Evolutionary conservation across 2,797 vertebrate species (phyloP).

Genomic region (Threskiornis aethiopicus): DNA sequence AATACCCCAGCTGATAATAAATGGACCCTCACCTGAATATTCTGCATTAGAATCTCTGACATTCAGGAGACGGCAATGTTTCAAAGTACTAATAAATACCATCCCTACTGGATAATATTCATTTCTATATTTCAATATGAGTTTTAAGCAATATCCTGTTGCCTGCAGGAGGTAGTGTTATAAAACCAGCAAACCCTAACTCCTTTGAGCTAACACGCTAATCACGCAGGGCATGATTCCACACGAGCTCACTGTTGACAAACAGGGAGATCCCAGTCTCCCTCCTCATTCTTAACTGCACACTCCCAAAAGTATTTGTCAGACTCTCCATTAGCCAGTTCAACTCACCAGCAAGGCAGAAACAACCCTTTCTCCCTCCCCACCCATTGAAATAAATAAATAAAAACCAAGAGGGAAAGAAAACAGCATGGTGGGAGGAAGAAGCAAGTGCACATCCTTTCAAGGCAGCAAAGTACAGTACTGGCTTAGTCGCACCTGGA

Average conservation of each 20-base stretch:
- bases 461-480: neutral
- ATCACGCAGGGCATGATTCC: neutral
- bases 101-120: neutral
- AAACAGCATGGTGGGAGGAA: neutral
- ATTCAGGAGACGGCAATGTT: neutral
- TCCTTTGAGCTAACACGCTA: neutral
- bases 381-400: neutral
- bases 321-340: conserved; percentile 4
- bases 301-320: conserved; percentile 37
- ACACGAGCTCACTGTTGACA: conserved; percentile 22
- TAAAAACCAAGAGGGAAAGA: neutral
- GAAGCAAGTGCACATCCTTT: neutral
- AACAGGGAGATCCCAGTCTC: conserved; percentile 40
- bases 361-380: neutral
- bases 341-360: neutral
- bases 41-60: neutral
- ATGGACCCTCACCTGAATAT: neutral
- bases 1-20: neutral
- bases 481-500: neutral
- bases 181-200: neutral
- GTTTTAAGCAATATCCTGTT: neutral
- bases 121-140: neutral
- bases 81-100: neutral
- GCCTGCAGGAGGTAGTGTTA: neutral
- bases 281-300: conserved; percentile 3